Evolutionary conservation across 1,140 invertebrate species (phyloP).

Genomic region (Eurytemora carolleeae): DNA sequence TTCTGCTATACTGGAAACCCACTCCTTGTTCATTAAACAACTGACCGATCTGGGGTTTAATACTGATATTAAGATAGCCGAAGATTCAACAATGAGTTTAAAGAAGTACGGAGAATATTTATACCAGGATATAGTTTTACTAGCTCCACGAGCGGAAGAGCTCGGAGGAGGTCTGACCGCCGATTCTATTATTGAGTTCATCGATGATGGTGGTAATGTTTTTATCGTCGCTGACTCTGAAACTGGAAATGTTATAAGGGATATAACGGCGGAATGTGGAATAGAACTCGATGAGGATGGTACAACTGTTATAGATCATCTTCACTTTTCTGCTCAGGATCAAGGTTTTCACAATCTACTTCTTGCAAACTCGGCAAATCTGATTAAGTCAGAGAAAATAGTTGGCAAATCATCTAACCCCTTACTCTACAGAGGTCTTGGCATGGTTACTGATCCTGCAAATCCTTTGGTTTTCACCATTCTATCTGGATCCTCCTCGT

Average conservation of each 20-base stretch:
- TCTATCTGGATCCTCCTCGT: constrained; percentile 72
- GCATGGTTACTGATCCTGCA: constrained; percentile 70
- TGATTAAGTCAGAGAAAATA: too few species aligned
- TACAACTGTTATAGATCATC: constrained; percentile 80
- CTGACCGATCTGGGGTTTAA: constrained; percentile 57
- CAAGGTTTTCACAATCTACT: too few species aligned
- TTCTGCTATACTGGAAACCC: not conserved
- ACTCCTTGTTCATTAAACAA: not conserved
- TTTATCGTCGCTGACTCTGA: constrained; percentile 55
- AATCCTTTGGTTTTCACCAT: constrained; percentile 81
- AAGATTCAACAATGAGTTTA: constrained; percentile 66
- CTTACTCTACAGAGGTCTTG: too few species aligned
- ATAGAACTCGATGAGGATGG: constrained; percentile 95
- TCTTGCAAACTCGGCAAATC: too few species aligned
- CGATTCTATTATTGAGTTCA: constrained; percentile 77
- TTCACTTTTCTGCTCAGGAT: constrained; percentile 50
- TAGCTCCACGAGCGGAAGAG: constrained; percentile 89
- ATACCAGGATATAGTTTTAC: constrained; percentile 86
- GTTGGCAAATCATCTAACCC: too few species aligned
- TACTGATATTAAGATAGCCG: constrained; percentile 77
- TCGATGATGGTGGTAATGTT: constrained; percentile 92
- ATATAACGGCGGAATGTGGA: constrained; percentile 89
- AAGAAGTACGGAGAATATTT: constrained; percentile 93
- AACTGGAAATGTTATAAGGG: constrained; percentile 78
- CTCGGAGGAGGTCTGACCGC: constrained; percentile 80